A percentile compares a stretch with the other conserved stretches of the same genome.
Evolutionary conservation across 1,140 invertebrate species (phyloP).

Genomic region (Apis florea): DNA sequence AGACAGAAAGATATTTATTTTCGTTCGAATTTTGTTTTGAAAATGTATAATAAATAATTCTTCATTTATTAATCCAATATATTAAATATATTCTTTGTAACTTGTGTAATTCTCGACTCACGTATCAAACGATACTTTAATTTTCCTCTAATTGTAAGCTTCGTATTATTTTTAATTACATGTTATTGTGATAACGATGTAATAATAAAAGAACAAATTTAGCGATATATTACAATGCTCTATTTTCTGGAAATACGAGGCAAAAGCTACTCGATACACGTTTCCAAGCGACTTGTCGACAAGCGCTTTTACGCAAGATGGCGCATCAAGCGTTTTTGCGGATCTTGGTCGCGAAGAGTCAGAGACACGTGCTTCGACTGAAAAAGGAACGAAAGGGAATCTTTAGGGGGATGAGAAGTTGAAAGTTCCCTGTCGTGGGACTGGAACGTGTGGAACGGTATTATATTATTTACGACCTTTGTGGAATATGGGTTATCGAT

Average conservation of each 20-base stretch:
- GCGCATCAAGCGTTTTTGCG: background rate
- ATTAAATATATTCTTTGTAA: too few species aligned
- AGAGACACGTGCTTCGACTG: slow-evolving; percentile 1
- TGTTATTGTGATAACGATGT: too few species aligned
- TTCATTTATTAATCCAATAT: too few species aligned
- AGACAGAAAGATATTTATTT: too few species aligned
- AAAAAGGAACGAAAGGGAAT: background rate
- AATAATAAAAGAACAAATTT: background rate
- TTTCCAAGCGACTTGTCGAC: background rate
- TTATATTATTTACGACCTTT: background rate
- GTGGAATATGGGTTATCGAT: background rate
- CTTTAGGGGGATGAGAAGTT: background rate
- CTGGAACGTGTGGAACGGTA: background rate
- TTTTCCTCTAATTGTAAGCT: too few species aligned
- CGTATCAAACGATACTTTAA: too few species aligned
- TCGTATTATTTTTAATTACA: too few species aligned
- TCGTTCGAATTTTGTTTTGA: too few species aligned
- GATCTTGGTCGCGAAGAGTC: background rate
- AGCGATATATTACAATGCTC: background rate
- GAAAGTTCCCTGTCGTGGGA: too few species aligned
- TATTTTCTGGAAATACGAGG: slow-evolving; percentile 9
- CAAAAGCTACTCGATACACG: slow-evolving; percentile 16
- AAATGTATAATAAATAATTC: too few species aligned
- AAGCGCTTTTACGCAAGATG: background rate
- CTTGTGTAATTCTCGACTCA: too few species aligned